Evolutionary conservation across 2,888 invertebrate species (phyloP).

Genomic region (Helicoverpa assulta): DNA sequence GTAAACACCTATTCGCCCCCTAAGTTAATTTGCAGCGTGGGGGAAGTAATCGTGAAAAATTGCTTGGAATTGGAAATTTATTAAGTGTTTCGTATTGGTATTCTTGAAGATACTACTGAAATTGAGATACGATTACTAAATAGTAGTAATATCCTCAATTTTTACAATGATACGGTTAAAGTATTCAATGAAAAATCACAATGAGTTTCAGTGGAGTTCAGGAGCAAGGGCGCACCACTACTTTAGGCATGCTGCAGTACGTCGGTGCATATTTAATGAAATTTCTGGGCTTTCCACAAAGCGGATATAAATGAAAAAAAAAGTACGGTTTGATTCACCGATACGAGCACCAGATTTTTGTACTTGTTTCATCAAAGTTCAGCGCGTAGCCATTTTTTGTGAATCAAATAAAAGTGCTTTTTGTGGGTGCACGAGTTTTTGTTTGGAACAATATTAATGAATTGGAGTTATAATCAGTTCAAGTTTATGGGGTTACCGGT

Average conservation of each 20-base stretch:
- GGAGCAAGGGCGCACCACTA: conserved; percentile 60
- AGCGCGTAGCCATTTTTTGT: conserved; percentile 56
- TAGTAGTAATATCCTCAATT: neutral
- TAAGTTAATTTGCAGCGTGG: conserved; percentile 55
- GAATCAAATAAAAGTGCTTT: conserved; percentile 42
- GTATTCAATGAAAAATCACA: conserved; percentile 30
- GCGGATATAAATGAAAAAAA: conserved; percentile 80
- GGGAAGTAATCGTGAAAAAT: conserved; percentile 47
- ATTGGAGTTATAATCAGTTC: conserved; percentile 33
- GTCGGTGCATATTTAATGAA: conserved; percentile 79
- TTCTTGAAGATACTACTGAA: neutral
- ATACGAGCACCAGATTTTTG: conserved; percentile 66
- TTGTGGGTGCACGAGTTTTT: conserved; percentile 35
- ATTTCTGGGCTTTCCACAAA: conserved; percentile 85
- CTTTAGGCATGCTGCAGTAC: conserved; percentile 57
- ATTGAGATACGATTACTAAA: neutral
- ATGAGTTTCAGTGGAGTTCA: conserved; percentile 61
- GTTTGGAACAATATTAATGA: conserved; percentile 44
- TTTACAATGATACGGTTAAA: neutral
- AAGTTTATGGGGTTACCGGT: conserved; percentile 9
- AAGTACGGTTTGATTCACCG: conserved; percentile 74
- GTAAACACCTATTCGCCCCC: conserved; percentile 63
- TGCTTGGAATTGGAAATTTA: conserved; percentile 46
- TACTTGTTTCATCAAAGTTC: conserved; percentile 64
- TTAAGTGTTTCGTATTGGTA: conserved; percentile 15